phyloP scores from a whole-genome alignment of 2,888 invertebrate species.

The Dorcus parallelipipedus region DNA sequence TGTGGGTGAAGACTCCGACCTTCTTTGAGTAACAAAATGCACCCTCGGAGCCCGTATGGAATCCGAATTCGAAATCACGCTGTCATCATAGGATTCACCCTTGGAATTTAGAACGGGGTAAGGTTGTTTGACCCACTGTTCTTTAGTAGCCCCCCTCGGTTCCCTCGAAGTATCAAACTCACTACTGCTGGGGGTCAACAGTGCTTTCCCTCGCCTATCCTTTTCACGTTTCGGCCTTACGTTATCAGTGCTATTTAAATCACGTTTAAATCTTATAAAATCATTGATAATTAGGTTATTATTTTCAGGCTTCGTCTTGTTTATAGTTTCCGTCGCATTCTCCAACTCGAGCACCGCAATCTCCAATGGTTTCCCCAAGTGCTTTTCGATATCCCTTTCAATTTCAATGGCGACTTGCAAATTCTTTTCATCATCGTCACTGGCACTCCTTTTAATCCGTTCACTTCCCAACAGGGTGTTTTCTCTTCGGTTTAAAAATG shows the following conservation, averaged over 20 bases:
- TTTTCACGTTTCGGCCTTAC: constrained; percentile 14
- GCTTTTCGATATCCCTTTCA: constrained; percentile 9
- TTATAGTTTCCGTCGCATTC: constrained; percentile 1
- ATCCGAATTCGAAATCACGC: constrained; percentile 56
- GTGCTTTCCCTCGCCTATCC: constrained; percentile 2
- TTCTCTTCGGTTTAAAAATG: no score
- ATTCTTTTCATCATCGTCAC: no score
- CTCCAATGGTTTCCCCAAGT: constrained; percentile 35
- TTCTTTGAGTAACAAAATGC: constrained; percentile 59
- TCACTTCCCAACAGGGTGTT: no score
- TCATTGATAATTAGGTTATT: constrained; percentile 36
- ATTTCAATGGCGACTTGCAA: not conserved
- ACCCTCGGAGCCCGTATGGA: constrained; percentile 62
- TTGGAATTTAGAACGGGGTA: constrained; percentile 47
- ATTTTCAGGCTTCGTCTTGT: not conserved
- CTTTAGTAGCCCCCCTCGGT: constrained; percentile 55
- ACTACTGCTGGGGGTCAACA: constrained; percentile 13
- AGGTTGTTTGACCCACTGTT: constrained; percentile 61
- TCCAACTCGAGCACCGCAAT: constrained; percentile 27
- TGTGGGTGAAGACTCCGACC: constrained; percentile 40
- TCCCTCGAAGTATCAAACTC: constrained; percentile 48
- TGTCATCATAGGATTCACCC: constrained; percentile 45
- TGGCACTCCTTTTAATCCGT: no score
- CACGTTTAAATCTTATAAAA: constrained; percentile 41
- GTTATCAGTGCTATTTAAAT: constrained; percentile 15